Evolutionary conservation across 2,113 vertebrate genomes (phyloP).

Genomic region (Paraplagusia blochii): DNA sequence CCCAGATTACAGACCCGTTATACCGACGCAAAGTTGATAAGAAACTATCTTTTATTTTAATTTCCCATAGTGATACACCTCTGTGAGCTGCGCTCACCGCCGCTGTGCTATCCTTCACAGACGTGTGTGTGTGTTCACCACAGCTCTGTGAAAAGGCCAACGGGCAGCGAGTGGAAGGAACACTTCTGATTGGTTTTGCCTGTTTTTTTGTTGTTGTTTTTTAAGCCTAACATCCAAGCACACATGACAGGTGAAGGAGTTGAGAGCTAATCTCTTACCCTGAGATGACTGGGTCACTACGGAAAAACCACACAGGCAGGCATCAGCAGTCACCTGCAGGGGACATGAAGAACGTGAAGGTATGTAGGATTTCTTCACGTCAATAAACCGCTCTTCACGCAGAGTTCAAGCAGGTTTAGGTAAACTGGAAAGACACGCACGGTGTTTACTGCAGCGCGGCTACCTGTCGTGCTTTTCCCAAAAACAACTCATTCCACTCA

Average conservation of each 20-base stretch:
- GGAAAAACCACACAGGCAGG: conserved; percentile 3
- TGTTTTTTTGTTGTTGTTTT: no score
- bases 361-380: neutral
- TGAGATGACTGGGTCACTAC: neutral
- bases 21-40: no score
- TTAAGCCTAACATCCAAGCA: neutral
- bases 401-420: neutral
- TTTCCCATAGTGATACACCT: neutral
- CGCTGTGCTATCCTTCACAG: conserved; percentile 35
- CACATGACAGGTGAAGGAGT: neutral
- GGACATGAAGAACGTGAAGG: neutral
- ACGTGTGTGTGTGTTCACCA: conserved; percentile 48
- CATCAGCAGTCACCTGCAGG: neutral
- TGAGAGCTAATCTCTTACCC: neutral
- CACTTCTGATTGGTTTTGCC: neutral
- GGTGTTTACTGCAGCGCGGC: neutral
- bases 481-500: conserved; percentile 13
- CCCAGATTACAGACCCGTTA: no score
- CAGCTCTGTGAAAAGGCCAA: conserved; percentile 24
- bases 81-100: conserved; percentile 12
- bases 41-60: no score
- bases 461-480: conserved; percentile 8
- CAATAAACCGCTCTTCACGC: neutral
- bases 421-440: neutral
- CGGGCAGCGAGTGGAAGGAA: conserved; percentile 10